Percentiles rank a stretch among this genome's conserved stretches.
These are phyloP conservation scores for Oceanodroma leucorhoa DNA, from an alignment of 2,797 vertebrate species.

Conservation along the genomic window DNA sequence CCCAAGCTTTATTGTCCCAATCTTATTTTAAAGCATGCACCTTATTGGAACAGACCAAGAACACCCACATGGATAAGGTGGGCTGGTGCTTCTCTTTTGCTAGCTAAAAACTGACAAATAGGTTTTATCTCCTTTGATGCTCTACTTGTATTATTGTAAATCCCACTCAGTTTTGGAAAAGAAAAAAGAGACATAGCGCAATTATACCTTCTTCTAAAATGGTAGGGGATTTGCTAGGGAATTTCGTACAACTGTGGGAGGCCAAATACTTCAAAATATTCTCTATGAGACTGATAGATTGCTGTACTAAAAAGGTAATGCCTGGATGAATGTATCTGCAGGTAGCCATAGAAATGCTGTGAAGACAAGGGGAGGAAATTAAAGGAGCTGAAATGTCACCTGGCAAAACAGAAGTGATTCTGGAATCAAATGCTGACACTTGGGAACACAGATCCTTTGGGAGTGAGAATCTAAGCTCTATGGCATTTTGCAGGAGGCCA, in stretches of 20 bases:
- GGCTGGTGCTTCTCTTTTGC: constrained; percentile 55
- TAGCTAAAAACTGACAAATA: constrained; percentile 65
- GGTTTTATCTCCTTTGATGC: constrained; percentile 64
- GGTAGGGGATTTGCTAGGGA: constrained; percentile 33
- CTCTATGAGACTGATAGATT: background rate
- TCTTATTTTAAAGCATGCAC: constrained; percentile 67
- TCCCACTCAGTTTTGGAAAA: constrained; percentile 46
- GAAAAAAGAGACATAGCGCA: background rate
- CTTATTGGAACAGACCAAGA: constrained; percentile 68
- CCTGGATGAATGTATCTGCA: background rate
- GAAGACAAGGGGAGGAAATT: background rate
- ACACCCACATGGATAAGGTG: constrained; percentile 71
- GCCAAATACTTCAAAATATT: constrained; percentile 28
- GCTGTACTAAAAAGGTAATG: background rate
- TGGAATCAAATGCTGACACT: background rate
- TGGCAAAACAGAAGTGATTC: background rate
- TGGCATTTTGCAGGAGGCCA: background rate
- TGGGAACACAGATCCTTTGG: background rate
- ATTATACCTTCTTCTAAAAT: constrained; percentile 33
- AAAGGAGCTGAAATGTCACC: constrained; percentile 3
- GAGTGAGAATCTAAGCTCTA: background rate
- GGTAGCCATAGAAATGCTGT: constrained; percentile 1
- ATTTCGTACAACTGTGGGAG: constrained; percentile 44
- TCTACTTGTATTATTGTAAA: constrained; percentile 46
- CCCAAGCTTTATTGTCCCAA: constrained; percentile 64